Evolutionary conservation across 92 coral and sea anemone species (phyloP).

Genomic region (Scolanthus callimorphus): DNA sequence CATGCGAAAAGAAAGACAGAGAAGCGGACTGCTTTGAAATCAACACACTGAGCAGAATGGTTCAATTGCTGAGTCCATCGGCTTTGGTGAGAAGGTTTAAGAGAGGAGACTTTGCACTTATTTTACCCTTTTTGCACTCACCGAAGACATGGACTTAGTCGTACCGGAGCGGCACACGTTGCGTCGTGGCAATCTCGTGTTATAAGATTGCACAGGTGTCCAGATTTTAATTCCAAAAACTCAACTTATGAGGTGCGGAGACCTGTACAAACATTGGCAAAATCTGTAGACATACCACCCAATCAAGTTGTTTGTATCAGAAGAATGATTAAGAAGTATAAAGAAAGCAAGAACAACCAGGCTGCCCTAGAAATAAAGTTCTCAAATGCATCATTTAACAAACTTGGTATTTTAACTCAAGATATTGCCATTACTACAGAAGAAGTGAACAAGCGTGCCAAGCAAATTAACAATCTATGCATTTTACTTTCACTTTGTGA

Average conservation of each 20-base stretch:
- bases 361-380: conserved; percentile 22
- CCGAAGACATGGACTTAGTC: too few relatives aligned
- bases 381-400: conserved; percentile 15
- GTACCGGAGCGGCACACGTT: too few relatives aligned
- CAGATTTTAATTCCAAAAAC: conserved; percentile 18
- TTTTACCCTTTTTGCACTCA: too few relatives aligned
- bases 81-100: too few relatives aligned
- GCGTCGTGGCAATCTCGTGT: too few relatives aligned
- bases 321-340: conserved; percentile 12
- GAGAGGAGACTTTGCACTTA: too few relatives aligned
- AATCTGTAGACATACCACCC: conserved; percentile 13
- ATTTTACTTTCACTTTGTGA: conserved; percentile 3
- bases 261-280: conserved; percentile 21
- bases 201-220: too few relatives aligned
- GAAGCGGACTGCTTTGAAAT: too few relatives aligned
- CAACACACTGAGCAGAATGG: too few relatives aligned
- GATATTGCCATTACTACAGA: conserved; percentile 22
- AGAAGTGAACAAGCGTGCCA: too few relatives aligned
- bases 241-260: conserved; percentile 12
- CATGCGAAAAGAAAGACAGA: too few relatives aligned
- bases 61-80: too few relatives aligned
- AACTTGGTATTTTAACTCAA: conserved; percentile 22
- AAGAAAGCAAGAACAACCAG: conserved; percentile 15
- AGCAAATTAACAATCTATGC: conserved; percentile 2
- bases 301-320: conserved; percentile 2